Evolutionary conservation across 1,140 invertebrate genomes (phyloP).

Genomic region (Lordiphosa collinella): DNA sequence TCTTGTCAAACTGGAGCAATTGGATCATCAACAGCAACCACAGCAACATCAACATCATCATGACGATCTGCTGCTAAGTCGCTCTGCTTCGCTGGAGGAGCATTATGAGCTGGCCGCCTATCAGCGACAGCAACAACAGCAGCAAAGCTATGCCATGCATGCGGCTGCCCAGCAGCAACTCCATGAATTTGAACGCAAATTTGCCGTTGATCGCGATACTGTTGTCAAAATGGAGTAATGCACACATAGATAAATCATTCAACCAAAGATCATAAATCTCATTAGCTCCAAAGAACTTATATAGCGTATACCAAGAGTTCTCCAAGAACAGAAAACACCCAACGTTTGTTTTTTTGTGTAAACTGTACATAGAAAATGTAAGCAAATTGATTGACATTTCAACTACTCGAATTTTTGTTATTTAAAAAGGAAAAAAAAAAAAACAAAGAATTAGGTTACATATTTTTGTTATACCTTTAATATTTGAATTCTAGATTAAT

Average conservation of each 20-base stretch:
- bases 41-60: slow-evolving; percentile 30
- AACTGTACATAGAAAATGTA: slow-evolving; percentile 51
- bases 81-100: slow-evolving; percentile 56
- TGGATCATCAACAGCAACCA: slow-evolving; percentile 33
- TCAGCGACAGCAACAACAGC: slow-evolving; percentile 46
- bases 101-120: slow-evolving; percentile 59
- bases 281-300: slow-evolving; percentile 68
- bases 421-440: slow-evolving; percentile 17
- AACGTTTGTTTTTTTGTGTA: not conserved
- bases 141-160: slow-evolving; percentile 52
- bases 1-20: slow-evolving; percentile 51
- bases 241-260: not conserved
- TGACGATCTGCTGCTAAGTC: slow-evolving; percentile 54
- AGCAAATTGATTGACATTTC: slow-evolving; percentile 46
- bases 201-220: slow-evolving; percentile 58
- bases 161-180: slow-evolving; percentile 53
- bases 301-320: slow-evolving; percentile 53
- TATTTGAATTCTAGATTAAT: slow-evolving; percentile 44
- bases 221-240: slow-evolving; percentile 73
- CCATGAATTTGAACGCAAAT: slow-evolving; percentile 65
- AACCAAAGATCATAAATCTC: slow-evolving; percentile 70
- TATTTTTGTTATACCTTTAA: too few species aligned
- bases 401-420: slow-evolving; percentile 63
- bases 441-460: too few species aligned
- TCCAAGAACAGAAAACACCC: slow-evolving; percentile 41